Percentiles rank a stretch among this genome's conserved stretches.
phyloP scores from a whole-genome alignment of 2,888 invertebrate genomes.

The Leistus spinibarbis region DNA sequence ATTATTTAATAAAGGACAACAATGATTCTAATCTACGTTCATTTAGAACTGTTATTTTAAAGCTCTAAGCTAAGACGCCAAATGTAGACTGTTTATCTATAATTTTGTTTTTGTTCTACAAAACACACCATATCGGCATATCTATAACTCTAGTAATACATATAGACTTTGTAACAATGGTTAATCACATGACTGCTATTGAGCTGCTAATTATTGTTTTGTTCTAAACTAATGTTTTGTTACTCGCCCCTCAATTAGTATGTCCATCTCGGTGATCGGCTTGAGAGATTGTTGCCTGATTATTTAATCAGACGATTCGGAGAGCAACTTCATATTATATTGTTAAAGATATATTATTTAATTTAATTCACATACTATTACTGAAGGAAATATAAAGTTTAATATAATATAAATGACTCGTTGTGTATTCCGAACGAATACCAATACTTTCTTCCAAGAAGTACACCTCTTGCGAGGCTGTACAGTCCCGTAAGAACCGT shows the following conservation, averaged over 20 bases:
- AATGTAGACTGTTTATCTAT: not conserved
- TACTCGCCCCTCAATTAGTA: slow-evolving; percentile 55
- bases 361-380: too few species aligned
- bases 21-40: too few species aligned
- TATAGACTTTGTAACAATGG: not conserved
- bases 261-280: slow-evolving; percentile 8
- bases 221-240: slow-evolving; percentile 41
- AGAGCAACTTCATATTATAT: not conserved
- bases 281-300: not conserved
- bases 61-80: not conserved
- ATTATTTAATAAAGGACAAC: too few species aligned
- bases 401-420: too few species aligned
- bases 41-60: not conserved
- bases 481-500: too few species aligned
- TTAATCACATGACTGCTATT: slow-evolving; percentile 32
- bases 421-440: too few species aligned
- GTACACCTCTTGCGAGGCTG: too few species aligned
- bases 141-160: slow-evolving; percentile 3
- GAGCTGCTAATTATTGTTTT: slow-evolving; percentile 12
- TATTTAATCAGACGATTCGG: not conserved
- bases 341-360: not conserved
- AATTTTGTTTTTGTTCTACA: not conserved
- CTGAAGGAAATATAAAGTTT: too few species aligned
- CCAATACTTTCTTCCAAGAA: too few species aligned
- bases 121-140: not conserved